Percentiles rank a stretch among this genome's conserved stretches.
phyloP scores from a whole-genome alignment of 2,888 invertebrate genomes.

The Pocota personata region DNA sequence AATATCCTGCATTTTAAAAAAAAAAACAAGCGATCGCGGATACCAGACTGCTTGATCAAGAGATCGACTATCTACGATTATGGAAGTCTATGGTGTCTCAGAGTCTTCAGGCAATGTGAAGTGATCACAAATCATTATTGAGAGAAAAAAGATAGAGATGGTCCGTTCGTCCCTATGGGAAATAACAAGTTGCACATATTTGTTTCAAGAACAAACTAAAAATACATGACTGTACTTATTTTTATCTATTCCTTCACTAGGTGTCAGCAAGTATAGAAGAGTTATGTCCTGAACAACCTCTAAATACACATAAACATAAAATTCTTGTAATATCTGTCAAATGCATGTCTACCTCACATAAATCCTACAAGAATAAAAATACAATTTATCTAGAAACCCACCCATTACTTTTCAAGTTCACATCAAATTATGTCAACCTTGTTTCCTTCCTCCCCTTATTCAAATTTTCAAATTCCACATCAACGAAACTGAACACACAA shows the following conservation, averaged over 20 bases:
- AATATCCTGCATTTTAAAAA: no score
- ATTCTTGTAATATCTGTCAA: constrained; percentile 33
- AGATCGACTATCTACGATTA: no score
- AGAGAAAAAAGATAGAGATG: no score
- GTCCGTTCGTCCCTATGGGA: no score
- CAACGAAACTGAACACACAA: background rate
- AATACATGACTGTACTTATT: background rate
- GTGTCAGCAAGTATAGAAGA: background rate
- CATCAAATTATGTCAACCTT: constrained; percentile 60
- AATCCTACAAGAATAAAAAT: constrained; percentile 17
- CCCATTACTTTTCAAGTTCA: constrained; percentile 45
- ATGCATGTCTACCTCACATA: constrained; percentile 23
- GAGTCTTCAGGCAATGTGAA: no score
- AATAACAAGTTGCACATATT: no score
- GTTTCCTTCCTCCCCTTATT: constrained; percentile 14
- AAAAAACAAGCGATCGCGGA: no score
- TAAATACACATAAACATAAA: background rate
- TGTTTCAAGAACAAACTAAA: no score
- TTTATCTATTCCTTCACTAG: background rate
- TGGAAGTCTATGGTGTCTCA: no score
- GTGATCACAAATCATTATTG: no score
- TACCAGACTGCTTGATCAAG: no score
- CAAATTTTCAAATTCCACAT: constrained; percentile 38
- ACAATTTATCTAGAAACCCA: constrained; percentile 2
- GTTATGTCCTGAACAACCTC: background rate